These are phyloP conservation scores for Sturnus vulgaris DNA, from an alignment of 2,113 vertebrate species.

Conservation along the genomic window DNA sequence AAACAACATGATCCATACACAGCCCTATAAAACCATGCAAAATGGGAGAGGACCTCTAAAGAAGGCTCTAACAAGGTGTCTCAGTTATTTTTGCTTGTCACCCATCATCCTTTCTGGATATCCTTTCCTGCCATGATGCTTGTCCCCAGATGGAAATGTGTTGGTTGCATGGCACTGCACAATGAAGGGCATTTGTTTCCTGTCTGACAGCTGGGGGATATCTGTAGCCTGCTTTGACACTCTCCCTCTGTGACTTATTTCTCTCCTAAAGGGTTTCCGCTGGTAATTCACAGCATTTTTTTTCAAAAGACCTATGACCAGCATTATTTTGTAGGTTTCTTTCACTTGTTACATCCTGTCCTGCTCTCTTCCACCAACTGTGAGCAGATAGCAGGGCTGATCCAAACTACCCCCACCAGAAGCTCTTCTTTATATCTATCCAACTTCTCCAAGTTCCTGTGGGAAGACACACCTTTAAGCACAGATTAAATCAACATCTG, in stretches of 20 bases:
- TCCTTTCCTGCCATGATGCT: background rate
- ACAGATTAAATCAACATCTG: background rate
- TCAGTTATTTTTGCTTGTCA: background rate
- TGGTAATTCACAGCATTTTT: background rate
- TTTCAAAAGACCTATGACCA: background rate
- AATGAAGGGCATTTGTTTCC: background rate
- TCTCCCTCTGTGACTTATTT: background rate
- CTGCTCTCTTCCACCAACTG: background rate
- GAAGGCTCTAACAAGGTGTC: background rate
- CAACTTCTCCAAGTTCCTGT: background rate
- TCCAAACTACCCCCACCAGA: background rate
- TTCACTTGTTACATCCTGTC: fast-evolving
- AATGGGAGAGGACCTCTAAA: background rate
- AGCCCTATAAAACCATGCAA: background rate
- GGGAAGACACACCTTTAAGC: background rate
- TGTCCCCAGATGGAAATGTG: background rate
- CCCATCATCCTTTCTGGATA: background rate
- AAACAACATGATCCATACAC: fast-evolving
- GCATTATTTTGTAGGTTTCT: background rate
- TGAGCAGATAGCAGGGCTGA: background rate
- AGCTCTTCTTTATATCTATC: background rate
- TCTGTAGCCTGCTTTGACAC: background rate
- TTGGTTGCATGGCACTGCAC: background rate
- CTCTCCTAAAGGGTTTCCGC: background rate
- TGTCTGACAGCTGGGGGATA: background rate